Conservation (phyloP, 2,113 vertebrate genomes). For the Talpa occidentalis region DNA sequence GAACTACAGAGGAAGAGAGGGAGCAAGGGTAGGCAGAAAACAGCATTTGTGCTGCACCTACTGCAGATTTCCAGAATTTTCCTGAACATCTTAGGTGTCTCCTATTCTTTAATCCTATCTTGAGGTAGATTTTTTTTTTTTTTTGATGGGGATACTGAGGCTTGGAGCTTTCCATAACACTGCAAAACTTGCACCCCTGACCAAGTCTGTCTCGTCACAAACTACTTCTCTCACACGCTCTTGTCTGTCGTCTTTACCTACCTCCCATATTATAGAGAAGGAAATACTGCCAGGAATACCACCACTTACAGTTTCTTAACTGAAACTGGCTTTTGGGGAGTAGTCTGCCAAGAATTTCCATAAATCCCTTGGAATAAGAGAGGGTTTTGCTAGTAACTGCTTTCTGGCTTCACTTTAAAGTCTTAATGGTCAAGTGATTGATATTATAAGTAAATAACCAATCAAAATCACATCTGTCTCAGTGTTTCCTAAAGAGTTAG, state of each 20-base stretch:
- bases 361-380: background rate
- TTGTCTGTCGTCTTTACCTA: background rate
- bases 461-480: background rate
- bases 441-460: background rate
- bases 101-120: background rate
- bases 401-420: slow-evolving; percentile 19
- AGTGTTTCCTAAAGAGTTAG: background rate
- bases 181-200: background rate
- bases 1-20: background rate
- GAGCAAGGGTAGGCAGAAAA: background rate
- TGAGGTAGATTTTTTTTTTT: background rate
- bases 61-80: background rate
- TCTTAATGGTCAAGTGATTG: background rate
- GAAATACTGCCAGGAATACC: background rate
- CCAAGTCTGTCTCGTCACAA: background rate
- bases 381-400: background rate
- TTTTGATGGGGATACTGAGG: background rate
- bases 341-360: background rate
- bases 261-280: background rate
- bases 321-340: background rate
- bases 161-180: background rate
- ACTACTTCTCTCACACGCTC: background rate
- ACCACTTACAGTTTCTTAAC: background rate
- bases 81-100: background rate
- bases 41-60: background rate